Percentiles rank a stretch among this genome's conserved stretches.
Evolutionary conservation across 2,113 vertebrate genomes (phyloP).

Genomic region (Campylomormyrus numenius): DNA sequence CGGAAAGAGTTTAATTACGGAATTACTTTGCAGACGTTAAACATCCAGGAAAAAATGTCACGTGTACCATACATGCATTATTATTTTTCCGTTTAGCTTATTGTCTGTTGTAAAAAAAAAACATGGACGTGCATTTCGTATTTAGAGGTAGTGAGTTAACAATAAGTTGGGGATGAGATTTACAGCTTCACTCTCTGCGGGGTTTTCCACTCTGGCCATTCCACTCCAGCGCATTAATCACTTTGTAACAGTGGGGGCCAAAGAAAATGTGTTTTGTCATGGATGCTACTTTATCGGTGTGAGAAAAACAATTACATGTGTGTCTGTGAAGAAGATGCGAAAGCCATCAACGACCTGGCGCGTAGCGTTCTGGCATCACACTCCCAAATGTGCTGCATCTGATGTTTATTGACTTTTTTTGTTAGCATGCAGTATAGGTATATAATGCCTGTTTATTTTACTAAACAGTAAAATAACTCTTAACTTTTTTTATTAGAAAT

Average conservation of each 20-base stretch:
- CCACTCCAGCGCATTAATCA: neutral
- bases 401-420: neutral
- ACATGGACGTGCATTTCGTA: neutral
- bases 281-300: neutral
- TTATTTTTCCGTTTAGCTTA: neutral
- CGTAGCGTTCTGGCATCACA: neutral
- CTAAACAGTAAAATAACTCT: no score
- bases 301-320: neutral
- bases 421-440: neutral
- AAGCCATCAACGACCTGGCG: neutral
- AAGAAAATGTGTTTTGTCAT: neutral
- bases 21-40: neutral
- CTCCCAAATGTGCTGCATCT: neutral
- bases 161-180: constrained; percentile 12
- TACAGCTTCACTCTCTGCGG: neutral
- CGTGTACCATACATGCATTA: neutral
- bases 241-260: neutral
- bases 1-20: neutral
- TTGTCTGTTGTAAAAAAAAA: constrained; percentile 5
- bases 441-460: neutral
- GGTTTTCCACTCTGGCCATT: neutral
- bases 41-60: neutral
- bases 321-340: neutral
- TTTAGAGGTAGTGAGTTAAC: constrained; percentile 5
- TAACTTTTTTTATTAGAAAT: neutral